Conservation (phyloP, 2,113 vertebrate species). For the zebrafish (Danio rerio) region GRCz12tu NC_133178.1:20643001-20643500, state of each 20-base stretch:
- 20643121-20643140: slow-evolving; percentile 14
- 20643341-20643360: background rate
- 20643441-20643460: background rate
- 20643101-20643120: background rate
- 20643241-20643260: slow-evolving; percentile 20
- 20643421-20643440: background rate
- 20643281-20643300: slow-evolving; percentile 2
- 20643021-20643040: slow-evolving; percentile 11
- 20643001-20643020: background rate
- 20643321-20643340: slow-evolving; percentile 1
- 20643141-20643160: slow-evolving; percentile 31
- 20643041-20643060: slow-evolving; percentile 35
- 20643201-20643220: slow-evolving; percentile 9
- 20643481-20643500: too few relatives aligned
- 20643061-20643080: slow-evolving; percentile 35
- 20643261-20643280: slow-evolving; percentile 12
- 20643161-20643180: slow-evolving; percentile 15
- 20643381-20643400: background rate
- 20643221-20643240: background rate
- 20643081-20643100: slow-evolving; percentile 27
- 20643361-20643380: background rate
- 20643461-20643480: background rate
- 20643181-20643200: slow-evolving; percentile 2
- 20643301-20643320: background rate
- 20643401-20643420: background rate